Evolutionary conservation across 2,113 vertebrate genomes (phyloP).

Genomic region (Scytalopus superciliaris): DNA sequence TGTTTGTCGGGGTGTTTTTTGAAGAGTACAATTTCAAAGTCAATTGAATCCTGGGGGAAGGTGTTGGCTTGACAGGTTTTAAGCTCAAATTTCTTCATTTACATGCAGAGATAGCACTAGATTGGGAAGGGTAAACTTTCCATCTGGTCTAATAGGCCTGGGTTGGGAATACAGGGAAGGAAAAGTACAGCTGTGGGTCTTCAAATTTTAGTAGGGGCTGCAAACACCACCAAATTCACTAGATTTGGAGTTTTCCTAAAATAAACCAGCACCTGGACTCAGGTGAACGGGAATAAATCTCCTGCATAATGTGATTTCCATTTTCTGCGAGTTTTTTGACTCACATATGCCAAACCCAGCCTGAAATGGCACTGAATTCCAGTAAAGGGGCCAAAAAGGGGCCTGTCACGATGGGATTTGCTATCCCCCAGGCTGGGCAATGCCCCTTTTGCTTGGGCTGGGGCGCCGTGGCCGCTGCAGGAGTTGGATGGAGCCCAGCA

Average conservation of each 20-base stretch:
- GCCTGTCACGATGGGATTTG: not conserved
- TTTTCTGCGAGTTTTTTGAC: not conserved
- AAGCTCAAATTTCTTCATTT: constrained; percentile 44
- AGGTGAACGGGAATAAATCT: not conserved
- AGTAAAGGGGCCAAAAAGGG: rapidly evolving
- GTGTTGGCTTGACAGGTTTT: constrained; percentile 30
- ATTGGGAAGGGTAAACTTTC: constrained; percentile 39
- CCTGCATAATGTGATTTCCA: not conserved
- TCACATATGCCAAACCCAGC: not conserved
- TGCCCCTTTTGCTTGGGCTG: not conserved
- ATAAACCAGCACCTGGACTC: not conserved
- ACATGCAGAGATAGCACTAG: constrained; percentile 29
- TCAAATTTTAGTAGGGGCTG: not conserved
- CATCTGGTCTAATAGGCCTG: constrained; percentile 19
- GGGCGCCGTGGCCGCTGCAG: not conserved
- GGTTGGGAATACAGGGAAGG: not conserved
- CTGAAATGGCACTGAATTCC: rapidly evolving
- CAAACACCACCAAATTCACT: not conserved
- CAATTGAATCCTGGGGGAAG: constrained; percentile 44
- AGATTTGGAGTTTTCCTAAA: not conserved
- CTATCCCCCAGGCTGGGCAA: not conserved
- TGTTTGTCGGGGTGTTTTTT: constrained; percentile 39
- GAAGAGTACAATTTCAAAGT: constrained; percentile 5
- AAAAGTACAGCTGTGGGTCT: not conserved
- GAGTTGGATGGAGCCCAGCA: constrained; percentile 7